phyloP scores from a whole-genome alignment of 2,888 invertebrate genomes.

The Acrocera orbiculus region DNA sequence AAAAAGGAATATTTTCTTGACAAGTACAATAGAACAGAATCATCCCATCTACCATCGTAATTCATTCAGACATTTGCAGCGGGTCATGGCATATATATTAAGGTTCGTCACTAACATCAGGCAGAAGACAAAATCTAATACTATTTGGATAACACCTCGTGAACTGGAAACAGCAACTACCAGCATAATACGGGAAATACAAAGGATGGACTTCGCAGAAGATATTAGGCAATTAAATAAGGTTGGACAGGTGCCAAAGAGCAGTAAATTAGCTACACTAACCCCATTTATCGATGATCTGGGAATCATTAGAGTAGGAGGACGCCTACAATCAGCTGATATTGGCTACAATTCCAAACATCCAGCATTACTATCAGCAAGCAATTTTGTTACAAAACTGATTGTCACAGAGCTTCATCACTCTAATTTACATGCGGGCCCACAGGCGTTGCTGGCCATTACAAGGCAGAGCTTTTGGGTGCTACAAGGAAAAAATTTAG shows the following conservation, averaged over 20 bases:
- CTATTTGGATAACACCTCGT: too few species aligned
- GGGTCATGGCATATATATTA: too few species aligned
- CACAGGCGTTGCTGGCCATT: constrained; percentile 3
- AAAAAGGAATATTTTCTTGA: too few species aligned
- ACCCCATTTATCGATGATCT: constrained; percentile 13
- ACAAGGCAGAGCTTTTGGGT: constrained; percentile 15
- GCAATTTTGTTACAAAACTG: constrained; percentile 6
- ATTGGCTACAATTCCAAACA: constrained; percentile 12
- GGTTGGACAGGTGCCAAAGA: neutral
- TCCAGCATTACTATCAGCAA: constrained; percentile 14
- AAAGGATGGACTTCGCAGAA: neutral
- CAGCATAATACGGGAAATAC: too few species aligned
- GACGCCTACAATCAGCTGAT: constrained; percentile 12
- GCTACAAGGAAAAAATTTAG: constrained; percentile 10
- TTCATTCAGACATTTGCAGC: too few species aligned
- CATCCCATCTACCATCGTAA: too few species aligned
- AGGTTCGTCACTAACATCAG: too few species aligned
- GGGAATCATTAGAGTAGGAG: constrained; percentile 17
- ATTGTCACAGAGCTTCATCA: constrained; percentile 6
- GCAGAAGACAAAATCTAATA: too few species aligned
- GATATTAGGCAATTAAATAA: neutral
- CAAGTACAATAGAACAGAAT: too few species aligned
- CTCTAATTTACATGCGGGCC: neutral
- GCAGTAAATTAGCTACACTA: neutral
- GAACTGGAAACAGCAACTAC: too few species aligned